Conservation (phyloP, 1,140 invertebrate genomes). For the Euschistus heros region DNA sequence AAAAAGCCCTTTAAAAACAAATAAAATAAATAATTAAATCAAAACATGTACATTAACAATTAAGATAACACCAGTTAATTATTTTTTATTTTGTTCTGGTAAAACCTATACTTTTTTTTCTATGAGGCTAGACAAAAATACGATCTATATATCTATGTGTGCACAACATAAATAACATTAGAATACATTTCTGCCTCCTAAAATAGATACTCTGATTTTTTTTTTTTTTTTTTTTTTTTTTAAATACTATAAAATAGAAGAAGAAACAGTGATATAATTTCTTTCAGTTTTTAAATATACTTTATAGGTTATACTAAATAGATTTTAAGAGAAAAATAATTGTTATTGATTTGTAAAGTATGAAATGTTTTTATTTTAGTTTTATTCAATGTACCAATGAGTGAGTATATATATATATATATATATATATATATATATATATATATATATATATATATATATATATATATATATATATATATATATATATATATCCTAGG, state of each 20-base stretch:
- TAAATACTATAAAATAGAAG: neutral
- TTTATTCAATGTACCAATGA: no score
- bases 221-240: neutral
- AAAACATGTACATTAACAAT: slow-evolving; percentile 11
- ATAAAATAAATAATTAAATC: slow-evolving; percentile 16
- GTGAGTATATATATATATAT: no score
- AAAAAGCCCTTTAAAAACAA: neutral
- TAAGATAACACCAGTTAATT: neutral
- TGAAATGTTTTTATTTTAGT: no score
- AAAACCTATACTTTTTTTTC: neutral
- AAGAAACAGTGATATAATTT: neutral
- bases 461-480: no score
- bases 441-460: no score
- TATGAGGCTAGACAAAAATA: neutral
- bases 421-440: no score
- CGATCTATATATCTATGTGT: neutral
- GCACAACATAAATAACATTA: neutral
- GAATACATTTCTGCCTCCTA: neutral
- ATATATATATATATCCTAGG: no score
- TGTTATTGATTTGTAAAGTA: neutral
- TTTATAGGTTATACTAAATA: neutral
- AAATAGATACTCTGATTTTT: neutral
- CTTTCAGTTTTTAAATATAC: neutral
- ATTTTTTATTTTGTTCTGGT: neutral
- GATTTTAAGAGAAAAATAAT: neutral